Conservation (phyloP, 2,797 vertebrate genomes). For the Otolemur crassicaudatus region DNA sequence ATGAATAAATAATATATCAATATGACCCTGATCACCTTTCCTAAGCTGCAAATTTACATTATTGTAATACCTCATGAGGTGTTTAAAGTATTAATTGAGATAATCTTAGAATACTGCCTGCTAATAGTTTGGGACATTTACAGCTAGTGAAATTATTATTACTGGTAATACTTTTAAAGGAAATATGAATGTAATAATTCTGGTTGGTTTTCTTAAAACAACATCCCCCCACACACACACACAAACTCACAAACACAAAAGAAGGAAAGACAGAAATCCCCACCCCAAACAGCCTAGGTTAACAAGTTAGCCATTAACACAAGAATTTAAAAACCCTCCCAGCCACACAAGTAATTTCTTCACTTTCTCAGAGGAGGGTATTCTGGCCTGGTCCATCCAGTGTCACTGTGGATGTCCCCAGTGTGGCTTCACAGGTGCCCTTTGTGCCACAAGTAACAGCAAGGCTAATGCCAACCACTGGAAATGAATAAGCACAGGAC, state of each 20-base stretch:
- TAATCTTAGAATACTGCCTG: not conserved
- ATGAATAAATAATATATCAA: not conserved
- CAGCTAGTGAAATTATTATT: not conserved
- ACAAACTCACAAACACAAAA: too few relatives aligned
- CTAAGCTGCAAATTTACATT: not conserved
- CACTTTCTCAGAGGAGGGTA: not conserved
- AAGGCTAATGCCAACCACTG: accelerated
- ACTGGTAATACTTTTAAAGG: not conserved
- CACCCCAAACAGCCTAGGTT: not conserved
- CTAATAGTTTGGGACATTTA: not conserved
- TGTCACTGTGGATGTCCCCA: not conserved
- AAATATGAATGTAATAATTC: not conserved
- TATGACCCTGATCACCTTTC: not conserved
- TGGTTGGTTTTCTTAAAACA: conserved; percentile 64
- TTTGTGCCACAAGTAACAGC: not conserved
- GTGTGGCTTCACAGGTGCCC: not conserved
- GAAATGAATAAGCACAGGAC: not conserved
- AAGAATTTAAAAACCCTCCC: not conserved
- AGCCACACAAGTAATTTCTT: not conserved
- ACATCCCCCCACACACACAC: not conserved
- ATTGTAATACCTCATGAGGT: not conserved
- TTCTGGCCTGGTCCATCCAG: not conserved
- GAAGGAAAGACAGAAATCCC: not conserved
- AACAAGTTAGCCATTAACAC: conserved; percentile 52
- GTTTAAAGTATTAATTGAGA: not conserved